Evolutionary conservation across 2,113 vertebrate genomes (phyloP), one percentile per base, ranked within the genome.

Genomic region (Asarcornis scutulata): DNA sequence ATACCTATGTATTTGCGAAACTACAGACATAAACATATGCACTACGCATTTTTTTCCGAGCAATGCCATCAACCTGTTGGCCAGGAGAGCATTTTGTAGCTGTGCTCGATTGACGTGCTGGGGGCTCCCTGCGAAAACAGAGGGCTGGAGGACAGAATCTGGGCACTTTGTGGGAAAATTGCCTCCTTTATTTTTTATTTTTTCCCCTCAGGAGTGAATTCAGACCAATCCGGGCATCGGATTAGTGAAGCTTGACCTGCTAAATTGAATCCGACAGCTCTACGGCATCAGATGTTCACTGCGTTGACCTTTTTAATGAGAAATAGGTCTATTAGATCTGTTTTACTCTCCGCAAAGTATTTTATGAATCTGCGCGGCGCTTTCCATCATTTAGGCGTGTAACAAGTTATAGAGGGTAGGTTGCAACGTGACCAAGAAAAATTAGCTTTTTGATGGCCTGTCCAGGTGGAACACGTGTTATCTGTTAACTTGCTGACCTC

Each of bases 231-330:
- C 78, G 60, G 78, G 63, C 82, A 83, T 29, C 56, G 87, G 88
- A 92, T 97, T 98, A 97, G 87, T 96, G 95, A 97, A 89, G 96
- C 96, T 85, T 98, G 97, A 97, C 94, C 94, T 91, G 78, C 84
- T 96, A 97, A 98, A 97, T 97, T 96, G 93, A 97, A 96, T 91
- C 91, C 82, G 96, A 96, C 93, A 94, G 82, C 97, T 97, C 56
- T 78, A 97, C 38, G 91, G 85, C 87, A 83, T 97, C 91, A 75
- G 88, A 93, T 92, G 92, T 94, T 96, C 95, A 26, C 20, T 18
- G 75, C 83, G 59, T 91, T 98, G 97, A 97, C 97, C 96, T 97
- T 97, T 98, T 95, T 97, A 97, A 97, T 97, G 97, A 97, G 95
- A 96, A 97, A 98, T 97, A 52, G 91, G 95, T 91, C 96, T 97